These are phyloP conservation scores for Saxidomus purpurata DNA, from an alignment of 1,140 invertebrate genomes.

Conservation along the genomic window DNA sequence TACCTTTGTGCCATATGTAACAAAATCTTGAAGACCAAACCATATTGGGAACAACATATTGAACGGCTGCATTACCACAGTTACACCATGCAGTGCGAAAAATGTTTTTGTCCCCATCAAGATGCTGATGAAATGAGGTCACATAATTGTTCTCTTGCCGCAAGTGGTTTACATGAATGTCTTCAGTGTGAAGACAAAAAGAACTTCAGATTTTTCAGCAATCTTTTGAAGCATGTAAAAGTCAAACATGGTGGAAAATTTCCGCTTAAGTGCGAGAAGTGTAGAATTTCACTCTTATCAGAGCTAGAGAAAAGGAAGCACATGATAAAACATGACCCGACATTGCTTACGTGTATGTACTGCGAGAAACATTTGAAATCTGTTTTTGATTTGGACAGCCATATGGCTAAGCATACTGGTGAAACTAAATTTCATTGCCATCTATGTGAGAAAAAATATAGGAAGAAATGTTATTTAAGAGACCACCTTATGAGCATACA, in stretches of 20 bases:
- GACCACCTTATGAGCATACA: not conserved
- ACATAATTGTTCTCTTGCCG: not conserved
- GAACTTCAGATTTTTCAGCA: not conserved
- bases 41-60: not conserved
- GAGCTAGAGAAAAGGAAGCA: slow-evolving; percentile 25
- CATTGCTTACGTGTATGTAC: not conserved
- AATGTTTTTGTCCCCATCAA: not conserved
- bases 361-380: not conserved
- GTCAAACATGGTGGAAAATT: not conserved
- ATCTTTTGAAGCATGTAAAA: not conserved
- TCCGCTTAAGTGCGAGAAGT: not conserved
- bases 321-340: not conserved
- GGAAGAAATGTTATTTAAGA: not conserved
- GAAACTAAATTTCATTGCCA: not conserved
- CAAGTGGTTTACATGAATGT: not conserved
- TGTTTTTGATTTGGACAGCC: not conserved
- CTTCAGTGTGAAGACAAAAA: not conserved
- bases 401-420: not conserved
- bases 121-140: not conserved
- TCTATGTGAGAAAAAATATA: not conserved
- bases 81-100: not conserved
- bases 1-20: not conserved
- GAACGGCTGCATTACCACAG: not conserved
- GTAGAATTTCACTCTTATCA: not conserved
- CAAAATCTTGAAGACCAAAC: not conserved